These are phyloP conservation scores for Parthenolecanium corni DNA, from an alignment of 2,888 invertebrate genomes.

Conservation along the genomic window DNA sequence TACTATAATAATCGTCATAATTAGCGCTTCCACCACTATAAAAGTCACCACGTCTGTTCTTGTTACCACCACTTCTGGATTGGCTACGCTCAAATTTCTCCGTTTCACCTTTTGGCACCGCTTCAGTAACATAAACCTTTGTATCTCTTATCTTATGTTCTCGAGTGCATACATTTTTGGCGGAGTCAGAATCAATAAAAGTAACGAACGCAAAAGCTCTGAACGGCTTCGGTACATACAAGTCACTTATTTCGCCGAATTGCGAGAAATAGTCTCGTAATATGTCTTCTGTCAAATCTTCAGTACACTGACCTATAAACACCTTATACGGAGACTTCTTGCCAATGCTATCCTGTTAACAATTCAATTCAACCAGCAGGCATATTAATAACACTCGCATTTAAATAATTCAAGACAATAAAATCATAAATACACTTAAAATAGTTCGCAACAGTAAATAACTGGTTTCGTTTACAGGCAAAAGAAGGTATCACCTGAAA, in stretches of 20 bases:
- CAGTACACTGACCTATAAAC: slow-evolving; percentile 88
- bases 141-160: slow-evolving; percentile 80
- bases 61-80: slow-evolving; percentile 23
- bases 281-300: slow-evolving; percentile 82
- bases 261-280: slow-evolving; percentile 79
- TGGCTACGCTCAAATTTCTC: slow-evolving; percentile 29
- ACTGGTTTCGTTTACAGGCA: slow-evolving; percentile 18
- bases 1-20: slow-evolving; percentile 30
- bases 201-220: slow-evolving; percentile 88
- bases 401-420: slow-evolving; percentile 1
- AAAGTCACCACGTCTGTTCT: slow-evolving; percentile 23
- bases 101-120: slow-evolving; percentile 31
- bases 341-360: slow-evolving; percentile 28
- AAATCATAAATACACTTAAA: not conserved
- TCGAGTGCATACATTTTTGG: slow-evolving; percentile 79
- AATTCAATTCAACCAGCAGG: slow-evolving; percentile 6
- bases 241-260: slow-evolving; percentile 88
- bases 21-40: slow-evolving; percentile 20
- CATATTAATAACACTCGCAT: not conserved
- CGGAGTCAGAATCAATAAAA: slow-evolving; percentile 81
- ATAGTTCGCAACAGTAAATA: slow-evolving; percentile 15
- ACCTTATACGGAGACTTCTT: slow-evolving; percentile 61
- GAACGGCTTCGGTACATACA: slow-evolving; percentile 91
- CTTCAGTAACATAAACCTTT: slow-evolving; percentile 31
- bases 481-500: slow-evolving; percentile 25